Percentiles rank a stretch among this genome's conserved stretches.
phyloP scores from a whole-genome alignment of 2,113 vertebrate species.

The Pseudorasbora parva region DNA sequence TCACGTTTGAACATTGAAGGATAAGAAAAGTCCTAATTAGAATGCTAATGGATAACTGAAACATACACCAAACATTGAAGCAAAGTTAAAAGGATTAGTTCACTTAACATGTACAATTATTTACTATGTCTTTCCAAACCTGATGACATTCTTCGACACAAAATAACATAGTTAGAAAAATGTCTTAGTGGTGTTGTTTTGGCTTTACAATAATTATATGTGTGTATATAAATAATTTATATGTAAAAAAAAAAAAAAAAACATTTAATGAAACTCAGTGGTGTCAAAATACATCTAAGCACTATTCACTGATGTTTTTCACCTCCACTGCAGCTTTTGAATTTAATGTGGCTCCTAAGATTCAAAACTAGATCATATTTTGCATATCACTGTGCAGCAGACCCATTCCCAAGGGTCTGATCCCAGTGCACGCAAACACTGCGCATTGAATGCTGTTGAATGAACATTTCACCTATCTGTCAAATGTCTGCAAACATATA shows the following conservation, averaged over 20 bases:
- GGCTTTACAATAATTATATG: too few species aligned
- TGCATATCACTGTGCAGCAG: slow-evolving; percentile 5
- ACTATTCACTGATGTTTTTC: neutral
- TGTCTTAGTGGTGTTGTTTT: too few species aligned
- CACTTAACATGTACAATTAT: too few species aligned
- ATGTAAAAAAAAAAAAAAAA: too few species aligned
- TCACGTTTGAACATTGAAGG: neutral
- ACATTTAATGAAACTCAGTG: too few species aligned
- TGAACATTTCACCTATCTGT: neutral
- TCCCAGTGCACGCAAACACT: neutral
- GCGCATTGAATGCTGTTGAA: neutral
- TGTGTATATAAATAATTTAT: too few species aligned
- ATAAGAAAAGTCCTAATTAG: slow-evolving; percentile 23
- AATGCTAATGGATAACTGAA: slow-evolving; percentile 18
- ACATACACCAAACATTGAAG: neutral
- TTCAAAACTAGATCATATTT: slow-evolving; percentile 15
- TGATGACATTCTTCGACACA: too few species aligned
- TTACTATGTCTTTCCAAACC: too few species aligned
- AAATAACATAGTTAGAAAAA: too few species aligned
- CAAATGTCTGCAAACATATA: slow-evolving; percentile 10
- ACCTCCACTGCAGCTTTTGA: slow-evolving; percentile 2
- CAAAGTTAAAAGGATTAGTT: neutral
- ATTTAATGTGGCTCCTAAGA: neutral
- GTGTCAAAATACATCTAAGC: neutral
- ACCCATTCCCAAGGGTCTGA: neutral